These are phyloP conservation scores for Napeogenes sylphis DNA, from an alignment of 2,888 invertebrate genomes.

Conservation along the genomic window DNA sequence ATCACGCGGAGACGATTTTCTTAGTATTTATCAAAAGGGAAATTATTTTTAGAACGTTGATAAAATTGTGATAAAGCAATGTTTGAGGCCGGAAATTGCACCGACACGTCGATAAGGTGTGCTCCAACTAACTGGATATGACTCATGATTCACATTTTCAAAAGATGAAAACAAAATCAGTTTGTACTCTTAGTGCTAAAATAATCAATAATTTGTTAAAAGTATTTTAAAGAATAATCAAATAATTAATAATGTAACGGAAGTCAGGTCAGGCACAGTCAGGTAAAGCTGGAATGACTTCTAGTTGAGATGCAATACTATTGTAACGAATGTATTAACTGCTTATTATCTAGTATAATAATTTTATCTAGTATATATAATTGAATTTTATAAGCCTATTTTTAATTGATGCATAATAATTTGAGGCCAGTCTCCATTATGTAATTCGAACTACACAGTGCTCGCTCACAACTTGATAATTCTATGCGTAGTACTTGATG, in stretches of 20 bases:
- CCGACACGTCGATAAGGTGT: background rate
- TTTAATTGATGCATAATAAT: too few species aligned
- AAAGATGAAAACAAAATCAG: background rate
- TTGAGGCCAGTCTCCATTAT: too few species aligned
- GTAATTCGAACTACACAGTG: too few species aligned
- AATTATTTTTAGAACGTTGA: conserved; percentile 4
- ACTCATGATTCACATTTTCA: background rate
- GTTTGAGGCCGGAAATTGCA: conserved; percentile 6
- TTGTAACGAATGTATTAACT: conserved; percentile 71
- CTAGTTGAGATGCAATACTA: conserved; percentile 67
- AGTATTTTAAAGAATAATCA: too few species aligned
- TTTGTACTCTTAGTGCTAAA: too few species aligned
- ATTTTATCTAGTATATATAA: too few species aligned
- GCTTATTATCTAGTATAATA: conserved; percentile 45
- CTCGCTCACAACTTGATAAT: too few species aligned
- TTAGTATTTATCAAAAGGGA: background rate
- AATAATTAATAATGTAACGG: background rate
- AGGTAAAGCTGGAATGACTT: conserved; percentile 42
- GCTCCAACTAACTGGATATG: background rate
- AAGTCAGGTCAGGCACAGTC: background rate
- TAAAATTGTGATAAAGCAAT: conserved; percentile 1
- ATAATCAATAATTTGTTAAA: too few species aligned
- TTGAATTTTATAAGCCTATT: too few species aligned
- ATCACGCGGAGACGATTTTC: background rate
- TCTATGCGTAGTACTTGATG: too few species aligned